Evolutionary conservation across 2,797 vertebrate genomes (phyloP).

Genomic region (Lithobates sylvaticus): DNA sequence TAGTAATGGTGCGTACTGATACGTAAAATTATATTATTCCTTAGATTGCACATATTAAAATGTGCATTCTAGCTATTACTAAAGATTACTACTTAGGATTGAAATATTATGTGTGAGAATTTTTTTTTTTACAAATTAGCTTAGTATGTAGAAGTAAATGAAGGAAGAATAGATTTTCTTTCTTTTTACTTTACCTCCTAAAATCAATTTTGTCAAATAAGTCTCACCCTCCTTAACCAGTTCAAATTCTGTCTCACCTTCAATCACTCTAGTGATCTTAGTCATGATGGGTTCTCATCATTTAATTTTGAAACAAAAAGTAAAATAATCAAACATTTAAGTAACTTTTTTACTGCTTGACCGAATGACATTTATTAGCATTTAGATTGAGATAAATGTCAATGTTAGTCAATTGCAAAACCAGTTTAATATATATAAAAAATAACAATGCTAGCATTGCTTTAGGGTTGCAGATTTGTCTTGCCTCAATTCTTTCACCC

Average conservation of each 20-base stretch:
- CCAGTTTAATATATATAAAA: too few relatives aligned
- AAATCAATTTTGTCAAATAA: slow-evolving; percentile 75
- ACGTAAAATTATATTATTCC: too few relatives aligned
- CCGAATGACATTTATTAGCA: too few relatives aligned
- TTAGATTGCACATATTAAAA: too few relatives aligned
- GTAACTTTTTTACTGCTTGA: background rate
- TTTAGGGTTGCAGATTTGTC: too few relatives aligned
- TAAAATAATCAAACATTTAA: background rate
- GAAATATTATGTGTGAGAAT: background rate
- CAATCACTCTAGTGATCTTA: slow-evolving; percentile 80
- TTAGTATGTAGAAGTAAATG: slow-evolving; percentile 67
- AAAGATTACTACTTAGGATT: background rate
- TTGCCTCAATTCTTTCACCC: too few relatives aligned
- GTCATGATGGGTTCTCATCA: slow-evolving; percentile 77
- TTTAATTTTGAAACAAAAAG: slow-evolving; percentile 62
- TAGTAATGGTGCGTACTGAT: slow-evolving; percentile 76
- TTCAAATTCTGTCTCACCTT: slow-evolving; percentile 79
- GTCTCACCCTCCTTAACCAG: slow-evolving; percentile 77
- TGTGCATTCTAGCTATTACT: too few relatives aligned
- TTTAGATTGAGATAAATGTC: too few relatives aligned
- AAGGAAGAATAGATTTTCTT: background rate
- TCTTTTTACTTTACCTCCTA: slow-evolving; percentile 70
- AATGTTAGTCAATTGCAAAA: too few relatives aligned
- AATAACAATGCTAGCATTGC: too few relatives aligned
- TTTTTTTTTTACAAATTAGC: slow-evolving; percentile 67